These are phyloP conservation scores for Myrmophylax atrothorax DNA, from an alignment of 2,113 vertebrate species.

Conservation along the genomic window DNA sequence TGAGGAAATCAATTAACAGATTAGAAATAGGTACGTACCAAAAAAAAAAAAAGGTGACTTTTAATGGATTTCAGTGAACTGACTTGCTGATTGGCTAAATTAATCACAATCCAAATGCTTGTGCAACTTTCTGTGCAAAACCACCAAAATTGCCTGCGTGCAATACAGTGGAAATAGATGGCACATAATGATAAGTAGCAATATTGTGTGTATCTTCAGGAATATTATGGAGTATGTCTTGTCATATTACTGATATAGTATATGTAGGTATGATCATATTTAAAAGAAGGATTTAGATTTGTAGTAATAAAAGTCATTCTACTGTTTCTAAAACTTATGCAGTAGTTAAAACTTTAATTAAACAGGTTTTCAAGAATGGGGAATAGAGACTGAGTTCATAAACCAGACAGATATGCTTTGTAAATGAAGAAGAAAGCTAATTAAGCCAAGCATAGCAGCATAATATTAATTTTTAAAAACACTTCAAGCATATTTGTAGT, in stretches of 20 bases:
- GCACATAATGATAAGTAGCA: not conserved
- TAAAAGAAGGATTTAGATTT: slow-evolving; percentile 62
- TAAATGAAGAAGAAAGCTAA: slow-evolving; percentile 80
- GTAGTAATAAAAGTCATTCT: slow-evolving; percentile 65
- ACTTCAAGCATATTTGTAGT: slow-evolving; percentile 70
- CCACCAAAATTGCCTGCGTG: not conserved
- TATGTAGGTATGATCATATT: slow-evolving; percentile 18
- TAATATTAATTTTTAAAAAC: slow-evolving; percentile 81
- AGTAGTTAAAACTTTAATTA: slow-evolving; percentile 81
- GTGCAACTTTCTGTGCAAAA: not conserved
- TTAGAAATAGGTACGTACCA: slow-evolving; percentile 20
- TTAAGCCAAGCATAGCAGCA: slow-evolving; percentile 72
- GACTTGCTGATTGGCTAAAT: slow-evolving; percentile 48
- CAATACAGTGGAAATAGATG: not conserved
- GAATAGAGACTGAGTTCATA: slow-evolving; percentile 73
- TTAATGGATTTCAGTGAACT: slow-evolving; percentile 35
- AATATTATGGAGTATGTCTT: not conserved
- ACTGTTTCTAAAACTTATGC: slow-evolving; percentile 67
- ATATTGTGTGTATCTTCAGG: not conserved
- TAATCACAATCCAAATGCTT: slow-evolving; percentile 26
- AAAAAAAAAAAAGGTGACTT: slow-evolving; percentile 50
- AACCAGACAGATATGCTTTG: slow-evolving; percentile 78
- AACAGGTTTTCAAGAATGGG: slow-evolving; percentile 68
- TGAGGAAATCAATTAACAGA: slow-evolving; percentile 34
- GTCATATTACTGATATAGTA: not conserved